A percentile compares a stretch with the other conserved stretches of the same genome.
These are phyloP conservation scores for Alectoris magna DNA, from an alignment of 2,797 vertebrate genomes.

Conservation along the genomic window DNA sequence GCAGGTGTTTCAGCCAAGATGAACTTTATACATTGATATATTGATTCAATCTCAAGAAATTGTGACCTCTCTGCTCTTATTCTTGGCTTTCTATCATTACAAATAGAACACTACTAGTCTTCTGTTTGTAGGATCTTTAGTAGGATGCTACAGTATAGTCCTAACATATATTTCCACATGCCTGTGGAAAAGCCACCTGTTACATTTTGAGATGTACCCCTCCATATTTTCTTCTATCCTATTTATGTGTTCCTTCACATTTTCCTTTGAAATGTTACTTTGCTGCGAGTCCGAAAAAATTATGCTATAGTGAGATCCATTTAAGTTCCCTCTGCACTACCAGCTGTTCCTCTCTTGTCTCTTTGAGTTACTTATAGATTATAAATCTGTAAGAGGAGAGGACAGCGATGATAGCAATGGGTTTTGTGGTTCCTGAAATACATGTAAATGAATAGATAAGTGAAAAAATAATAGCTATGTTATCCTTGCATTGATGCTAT, in stretches of 20 bases:
- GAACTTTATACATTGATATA: background rate
- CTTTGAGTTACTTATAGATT: background rate
- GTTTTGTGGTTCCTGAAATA: background rate
- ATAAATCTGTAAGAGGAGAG: background rate
- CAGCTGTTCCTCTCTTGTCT: background rate
- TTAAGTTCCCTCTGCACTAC: background rate
- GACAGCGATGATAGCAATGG: background rate
- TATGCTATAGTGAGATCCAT: background rate
- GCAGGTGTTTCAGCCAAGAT: background rate
- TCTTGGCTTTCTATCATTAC: background rate
- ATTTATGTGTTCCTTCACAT: background rate
- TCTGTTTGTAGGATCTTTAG: background rate
- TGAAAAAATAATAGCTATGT: background rate
- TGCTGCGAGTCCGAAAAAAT: background rate
- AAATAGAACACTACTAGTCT: background rate
- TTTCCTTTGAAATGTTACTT: background rate
- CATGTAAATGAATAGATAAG: background rate
- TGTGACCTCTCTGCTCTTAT: background rate
- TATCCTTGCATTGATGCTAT: background rate
- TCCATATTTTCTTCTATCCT: background rate
- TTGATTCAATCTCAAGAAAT: background rate
- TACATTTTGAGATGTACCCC: background rate
- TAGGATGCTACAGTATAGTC: background rate
- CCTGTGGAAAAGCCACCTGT: rapidly evolving
- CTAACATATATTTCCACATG: background rate